Percentiles rank a stretch among this genome's conserved stretches.
phyloP scores from a whole-genome alignment of 2,797 vertebrate genomes.

The Tauraco hartlaubi region DNA sequence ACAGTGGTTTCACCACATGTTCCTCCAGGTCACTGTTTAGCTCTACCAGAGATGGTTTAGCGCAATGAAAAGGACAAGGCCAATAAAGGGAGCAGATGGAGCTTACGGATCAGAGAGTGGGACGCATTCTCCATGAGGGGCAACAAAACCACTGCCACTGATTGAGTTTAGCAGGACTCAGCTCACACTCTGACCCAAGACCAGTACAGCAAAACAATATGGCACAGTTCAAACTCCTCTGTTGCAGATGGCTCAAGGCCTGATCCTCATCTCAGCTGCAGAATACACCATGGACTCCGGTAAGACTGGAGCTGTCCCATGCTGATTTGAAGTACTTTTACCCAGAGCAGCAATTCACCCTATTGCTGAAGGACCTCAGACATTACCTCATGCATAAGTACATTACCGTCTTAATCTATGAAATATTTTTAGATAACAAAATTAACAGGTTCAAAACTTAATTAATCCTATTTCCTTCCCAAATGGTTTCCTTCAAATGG shows the following conservation, averaged over 20 bases:
- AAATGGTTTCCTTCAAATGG: constrained; percentile 40
- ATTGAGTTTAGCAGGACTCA: background rate
- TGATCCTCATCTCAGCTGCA: background rate
- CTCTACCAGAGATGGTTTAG: background rate
- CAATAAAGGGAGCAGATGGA: background rate
- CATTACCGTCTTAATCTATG: background rate
- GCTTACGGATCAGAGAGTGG: background rate
- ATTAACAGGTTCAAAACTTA: constrained; percentile 42
- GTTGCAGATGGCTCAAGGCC: background rate
- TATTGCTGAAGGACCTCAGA: background rate
- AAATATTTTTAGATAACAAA: constrained; percentile 62
- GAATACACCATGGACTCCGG: rapidly evolving
- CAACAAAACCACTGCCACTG: background rate
- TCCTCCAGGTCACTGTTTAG: background rate
- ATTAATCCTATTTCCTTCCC: constrained; percentile 54
- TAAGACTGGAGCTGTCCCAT: background rate
- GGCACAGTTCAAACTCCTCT: background rate
- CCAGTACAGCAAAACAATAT: background rate
- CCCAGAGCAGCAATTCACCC: background rate
- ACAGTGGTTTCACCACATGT: background rate
- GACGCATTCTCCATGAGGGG: rapidly evolving
- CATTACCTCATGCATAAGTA: background rate
- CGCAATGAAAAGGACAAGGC: background rate
- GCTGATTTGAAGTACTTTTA: background rate
- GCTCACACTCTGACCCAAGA: background rate